These are phyloP conservation scores for Calephelis perditalis DNA, from an alignment of 2,888 invertebrate genomes.

Conservation along the genomic window DNA sequence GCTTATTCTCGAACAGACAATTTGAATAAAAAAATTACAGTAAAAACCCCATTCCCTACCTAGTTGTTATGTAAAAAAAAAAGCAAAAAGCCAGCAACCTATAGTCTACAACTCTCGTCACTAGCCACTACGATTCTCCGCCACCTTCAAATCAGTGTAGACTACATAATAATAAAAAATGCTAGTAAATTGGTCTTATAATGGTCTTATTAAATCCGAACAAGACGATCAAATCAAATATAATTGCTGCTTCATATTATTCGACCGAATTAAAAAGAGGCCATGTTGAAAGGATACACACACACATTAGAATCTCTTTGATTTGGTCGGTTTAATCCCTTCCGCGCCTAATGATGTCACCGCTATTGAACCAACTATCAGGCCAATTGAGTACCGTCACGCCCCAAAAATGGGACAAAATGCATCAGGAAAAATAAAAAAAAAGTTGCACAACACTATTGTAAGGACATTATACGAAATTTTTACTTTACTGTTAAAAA, in stretches of 20 bases:
- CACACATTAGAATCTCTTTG: neutral
- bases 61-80: too few species aligned
- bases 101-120: neutral
- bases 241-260: slow-evolving; percentile 3
- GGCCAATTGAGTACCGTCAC: slow-evolving; percentile 11
- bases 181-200: neutral
- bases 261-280: slow-evolving; percentile 2
- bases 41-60: too few species aligned
- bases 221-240: slow-evolving; percentile 1
- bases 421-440: slow-evolving; percentile 27
- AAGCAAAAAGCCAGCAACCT: too few species aligned
- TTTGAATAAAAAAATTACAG: too few species aligned
- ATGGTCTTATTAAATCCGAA: neutral
- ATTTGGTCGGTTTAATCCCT: slow-evolving; percentile 2
- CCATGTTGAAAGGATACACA: slow-evolving; percentile 1
- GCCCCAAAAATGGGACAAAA: slow-evolving; percentile 32
- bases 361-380: slow-evolving; percentile 12
- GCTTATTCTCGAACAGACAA: too few species aligned
- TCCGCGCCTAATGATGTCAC: slow-evolving; percentile 9
- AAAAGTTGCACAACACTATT: slow-evolving; percentile 13
- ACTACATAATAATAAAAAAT: neutral
- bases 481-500: too few species aligned
- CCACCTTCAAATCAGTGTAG: too few species aligned
- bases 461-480: too few species aligned
- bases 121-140: neutral